phyloP scores from a whole-genome alignment of 2,888 invertebrate genomes.

The Omphaloscelis lunosa region DNA sequence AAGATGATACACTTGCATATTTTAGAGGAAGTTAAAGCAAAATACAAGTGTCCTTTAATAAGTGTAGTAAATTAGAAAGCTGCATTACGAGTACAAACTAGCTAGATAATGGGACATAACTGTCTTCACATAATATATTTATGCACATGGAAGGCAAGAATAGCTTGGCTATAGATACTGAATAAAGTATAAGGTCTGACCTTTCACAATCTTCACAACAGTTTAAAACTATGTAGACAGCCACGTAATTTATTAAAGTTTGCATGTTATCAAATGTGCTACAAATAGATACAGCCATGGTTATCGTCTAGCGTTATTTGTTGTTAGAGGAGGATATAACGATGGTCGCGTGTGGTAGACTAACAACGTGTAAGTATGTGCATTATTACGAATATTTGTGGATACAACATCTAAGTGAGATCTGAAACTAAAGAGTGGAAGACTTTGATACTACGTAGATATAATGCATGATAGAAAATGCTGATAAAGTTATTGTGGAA shows the following conservation, averaged over 20 bases:
- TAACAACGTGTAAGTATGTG: conserved; percentile 29
- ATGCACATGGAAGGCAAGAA: neutral
- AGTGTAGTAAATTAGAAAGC: neutral
- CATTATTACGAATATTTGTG: conserved; percentile 28
- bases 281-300: conserved; percentile 8
- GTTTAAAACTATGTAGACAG: neutral
- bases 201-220: neutral
- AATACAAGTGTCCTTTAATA: neutral
- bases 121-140: neutral
- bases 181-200: conserved; percentile 21
- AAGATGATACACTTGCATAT: neutral
- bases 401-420: neutral
- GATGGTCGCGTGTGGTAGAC: conserved; percentile 24
- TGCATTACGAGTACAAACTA: no score
- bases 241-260: conserved; percentile 17
- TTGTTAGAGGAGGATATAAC: no score
- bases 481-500: neutral
- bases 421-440: neutral
- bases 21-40: neutral
- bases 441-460: neutral
- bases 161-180: neutral
- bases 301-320: conserved; percentile 16
- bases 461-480: neutral
- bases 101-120: neutral
- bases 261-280: conserved; percentile 21